Evolutionary conservation across 2,797 vertebrate species (phyloP), one percentile per base, ranked within the genome.

Genomic region (Dryobates pubescens): DNA sequence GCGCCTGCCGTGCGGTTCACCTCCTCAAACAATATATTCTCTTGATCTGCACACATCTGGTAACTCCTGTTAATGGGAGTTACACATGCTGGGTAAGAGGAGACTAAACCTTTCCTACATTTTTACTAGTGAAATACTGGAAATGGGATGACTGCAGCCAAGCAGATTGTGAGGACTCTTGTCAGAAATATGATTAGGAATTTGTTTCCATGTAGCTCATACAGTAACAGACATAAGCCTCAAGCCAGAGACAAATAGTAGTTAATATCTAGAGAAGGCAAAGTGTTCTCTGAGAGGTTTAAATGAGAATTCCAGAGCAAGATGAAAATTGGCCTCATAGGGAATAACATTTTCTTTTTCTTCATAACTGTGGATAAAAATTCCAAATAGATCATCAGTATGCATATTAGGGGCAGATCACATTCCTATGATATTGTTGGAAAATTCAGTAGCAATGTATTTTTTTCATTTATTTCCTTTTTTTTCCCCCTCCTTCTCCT

Each of bases 231-330:
- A 84, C 85, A 77, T 27, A 49, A 87, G 78, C 73, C 78, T 86
- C 54, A 32, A 97, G 89, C 72, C 92, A 95, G 93, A 89, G 57
- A 90, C 1, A 13, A 95, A 80, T 75, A 78, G 73, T 70, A 85
- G 86, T 54, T 88, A 93, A 94, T 87, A 96, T 91, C 67, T 90
- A 89, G 88, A 93, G 94, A 94, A 81, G 92, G 81, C 73, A 86
- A 95, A 94, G 91, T 67, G 92, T 88, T 92, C 75, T 92, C 89
- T 47, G 56, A 89, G 95, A 78, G 70, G 75, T 84, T 89, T 93
- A 96, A 97, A 97, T 93, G 95, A 97, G 77, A 97, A 96, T 96
- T 97, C 93, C 95, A 97, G 95, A 96, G 88, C 53, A 89, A 71
- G 71, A 90, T 90, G 91, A 95, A 97, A 96, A 96, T 92, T 88